A percentile compares a stretch with the other conserved stretches of the same genome.
Conservation (phyloP, 2,113 vertebrate species). For the Neopipo cinnamomea region DNA sequence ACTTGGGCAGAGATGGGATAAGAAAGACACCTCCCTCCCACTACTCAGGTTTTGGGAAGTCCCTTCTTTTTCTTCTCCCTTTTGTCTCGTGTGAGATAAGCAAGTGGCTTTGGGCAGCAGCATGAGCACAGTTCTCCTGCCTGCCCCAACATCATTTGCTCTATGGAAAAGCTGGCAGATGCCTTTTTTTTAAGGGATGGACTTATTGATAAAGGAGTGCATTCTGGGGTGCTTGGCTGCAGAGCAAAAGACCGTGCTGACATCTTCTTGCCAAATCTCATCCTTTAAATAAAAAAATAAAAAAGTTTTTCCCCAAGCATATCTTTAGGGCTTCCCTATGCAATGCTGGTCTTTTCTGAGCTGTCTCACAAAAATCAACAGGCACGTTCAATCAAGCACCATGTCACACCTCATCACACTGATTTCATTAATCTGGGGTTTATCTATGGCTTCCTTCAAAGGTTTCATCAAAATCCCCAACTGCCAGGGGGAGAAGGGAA, state of each 20-base stretch:
- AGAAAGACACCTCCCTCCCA: not conserved
- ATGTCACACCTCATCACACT: not conserved
- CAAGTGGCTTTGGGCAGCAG: not conserved
- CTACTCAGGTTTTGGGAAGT: too few species aligned
- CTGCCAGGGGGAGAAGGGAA: not conserved
- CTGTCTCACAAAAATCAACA: not conserved
- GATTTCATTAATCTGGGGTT: not conserved
- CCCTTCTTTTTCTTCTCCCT: not conserved
- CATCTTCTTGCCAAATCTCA: not conserved
- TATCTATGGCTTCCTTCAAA: not conserved
- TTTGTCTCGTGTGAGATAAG: not conserved
- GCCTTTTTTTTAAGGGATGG: not conserved
- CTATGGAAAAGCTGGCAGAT: not conserved
- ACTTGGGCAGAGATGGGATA: fast-evolving
- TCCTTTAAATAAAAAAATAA: not conserved
- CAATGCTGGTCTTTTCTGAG: not conserved
- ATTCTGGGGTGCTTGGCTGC: not conserved
- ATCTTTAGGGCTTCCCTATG: not conserved
- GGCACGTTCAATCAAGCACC: not conserved
- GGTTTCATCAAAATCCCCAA: not conserved
- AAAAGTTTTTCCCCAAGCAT: not conserved
- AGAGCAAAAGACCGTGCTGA: not conserved
- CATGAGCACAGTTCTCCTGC: not conserved
- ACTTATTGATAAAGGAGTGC: not conserved
- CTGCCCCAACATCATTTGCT: not conserved